Evolutionary conservation across 2,797 vertebrate genomes (phyloP), one percentile per base, ranked within the genome.

Genomic region (Aeoliscus strigatus): DNA sequence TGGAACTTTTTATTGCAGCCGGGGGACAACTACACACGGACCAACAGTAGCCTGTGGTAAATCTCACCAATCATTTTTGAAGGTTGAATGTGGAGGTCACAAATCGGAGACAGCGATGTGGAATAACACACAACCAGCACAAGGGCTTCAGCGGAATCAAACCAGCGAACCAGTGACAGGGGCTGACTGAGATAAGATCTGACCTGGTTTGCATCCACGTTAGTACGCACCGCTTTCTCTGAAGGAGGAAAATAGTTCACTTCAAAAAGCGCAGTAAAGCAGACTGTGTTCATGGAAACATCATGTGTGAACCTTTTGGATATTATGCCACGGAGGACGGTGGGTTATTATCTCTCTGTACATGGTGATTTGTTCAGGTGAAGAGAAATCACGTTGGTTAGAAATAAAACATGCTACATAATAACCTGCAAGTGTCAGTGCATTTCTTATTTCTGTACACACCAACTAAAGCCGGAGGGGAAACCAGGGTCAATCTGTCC

Each of bases 101-200:
- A 49, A 27, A 30, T 40, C 35, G 34, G 39, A 62, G 35, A 51
- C 43, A 55, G 32, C 44, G 23, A 39, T 53, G 9, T 58, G 45
- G 32, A 51, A 42, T 44, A 63, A 55, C 29, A 33, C 50, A 51
- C 25, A 33, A 51, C 25, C 32, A 31, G 35, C 43, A 40, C 5
- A 34, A 39, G 18, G 44, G 33, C 29, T 63, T 26, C 49, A 36
- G 40, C 48, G 14, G 52, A 54, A 48, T 32, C 51, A 39, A 23
- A 3, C n/a, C n/a, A n/a, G 18, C 23, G 28, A 67, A 60, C 31
- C 51, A 58, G 23, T n/a, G 28, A 44, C 47, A 45, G 38, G 12
- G 34, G 57, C 49, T 59, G 63, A 68, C 37, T 49, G 29, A 74
- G 62, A 73, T 53, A 52, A 67, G 47, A 56, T 58, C 38, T 41